Evolutionary conservation across 2,113 vertebrate genomes (phyloP).

Genomic region (Tenebrosternarchus preto): DNA sequence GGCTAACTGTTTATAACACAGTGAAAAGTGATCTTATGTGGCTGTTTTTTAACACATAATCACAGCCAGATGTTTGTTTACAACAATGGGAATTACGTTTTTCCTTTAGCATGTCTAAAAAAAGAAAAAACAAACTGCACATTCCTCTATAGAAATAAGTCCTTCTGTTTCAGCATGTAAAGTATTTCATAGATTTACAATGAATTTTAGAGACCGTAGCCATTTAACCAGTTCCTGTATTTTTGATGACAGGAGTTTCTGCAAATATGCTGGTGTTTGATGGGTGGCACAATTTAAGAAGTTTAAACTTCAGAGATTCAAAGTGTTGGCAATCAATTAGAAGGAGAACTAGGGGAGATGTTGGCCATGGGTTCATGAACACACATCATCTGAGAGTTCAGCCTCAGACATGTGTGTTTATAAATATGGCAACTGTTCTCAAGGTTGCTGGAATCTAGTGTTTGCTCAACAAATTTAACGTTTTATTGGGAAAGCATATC

Average conservation of each 20-base stretch:
- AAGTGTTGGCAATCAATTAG: neutral
- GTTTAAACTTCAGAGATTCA: neutral
- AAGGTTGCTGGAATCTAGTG: constrained; percentile 66
- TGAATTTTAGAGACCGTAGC: neutral
- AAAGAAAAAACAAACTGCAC: neutral
- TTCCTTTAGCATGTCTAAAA: constrained; percentile 37
- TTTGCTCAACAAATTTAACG: constrained; percentile 73
- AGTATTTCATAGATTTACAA: constrained; percentile 20
- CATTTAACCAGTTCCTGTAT: neutral
- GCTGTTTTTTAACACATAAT: constrained; percentile 67
- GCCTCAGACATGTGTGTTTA: constrained; percentile 45
- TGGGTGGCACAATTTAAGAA: neutral
- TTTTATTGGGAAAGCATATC: constrained; percentile 69
- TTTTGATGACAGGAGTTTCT: neutral
- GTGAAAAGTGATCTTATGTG: neutral
- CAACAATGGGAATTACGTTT: constrained; percentile 55
- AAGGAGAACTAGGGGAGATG: neutral
- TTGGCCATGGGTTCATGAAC: constrained; percentile 29
- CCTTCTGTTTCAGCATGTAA: constrained; percentile 20
- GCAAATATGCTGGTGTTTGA: neutral
- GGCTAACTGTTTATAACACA: constrained; percentile 47
- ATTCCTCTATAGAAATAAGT: constrained; percentile 35
- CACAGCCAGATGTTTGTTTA: constrained; percentile 69
- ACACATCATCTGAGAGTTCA: constrained; percentile 9
- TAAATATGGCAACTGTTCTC: constrained; percentile 51